Evolutionary conservation across 2,888 invertebrate species (phyloP), one percentile per base, ranked within the genome.

Genomic region (Busseola fusca): DNA sequence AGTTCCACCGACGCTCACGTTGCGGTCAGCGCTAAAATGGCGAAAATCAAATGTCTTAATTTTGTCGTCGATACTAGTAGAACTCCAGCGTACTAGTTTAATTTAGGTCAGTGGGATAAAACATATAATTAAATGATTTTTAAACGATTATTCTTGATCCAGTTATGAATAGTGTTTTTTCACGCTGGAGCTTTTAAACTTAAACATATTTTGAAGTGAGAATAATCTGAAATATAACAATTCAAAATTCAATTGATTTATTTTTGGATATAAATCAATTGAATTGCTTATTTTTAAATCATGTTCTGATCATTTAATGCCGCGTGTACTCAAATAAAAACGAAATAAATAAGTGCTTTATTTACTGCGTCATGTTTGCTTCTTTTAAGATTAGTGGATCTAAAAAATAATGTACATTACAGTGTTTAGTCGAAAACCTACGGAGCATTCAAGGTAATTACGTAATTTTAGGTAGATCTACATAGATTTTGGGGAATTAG

Each of bases 401-500:
- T 37, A 16, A 40, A 59, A 59, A 59, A 18, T n/a, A n/a, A n/a
- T n/a, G 14, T 4, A 14, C 21, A 30, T 21, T 69, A n/a, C 6
- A 48, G 45, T 0, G 37, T 48, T 30, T 40, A 21, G 25, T 58
- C 1, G 50, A 58, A 58, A 69, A 50, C 1, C 1, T 30, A 50
- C n/a, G 7, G 9, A 34, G 16, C 37, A 4, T 50, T 25, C n/a
- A 12, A 9, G 21, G 3, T 27, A 62, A 30, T n/a, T 0, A 45
- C 7, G 16, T 37, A 30, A 9, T 50, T 50, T 45, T 37, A 42
- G 18, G 2, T n/a, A 30, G 3, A 50, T 50, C 4, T 45, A 25
- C 34, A 34, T 27, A 40, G 10, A 52, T 16, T 45, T 45, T 40
- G 72, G 79, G 2, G 62, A 69, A 83, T 88, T 89, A 89, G 89